Evolutionary conservation across 2,888 invertebrate species (phyloP).

Genomic region (Junonia oenone): DNA sequence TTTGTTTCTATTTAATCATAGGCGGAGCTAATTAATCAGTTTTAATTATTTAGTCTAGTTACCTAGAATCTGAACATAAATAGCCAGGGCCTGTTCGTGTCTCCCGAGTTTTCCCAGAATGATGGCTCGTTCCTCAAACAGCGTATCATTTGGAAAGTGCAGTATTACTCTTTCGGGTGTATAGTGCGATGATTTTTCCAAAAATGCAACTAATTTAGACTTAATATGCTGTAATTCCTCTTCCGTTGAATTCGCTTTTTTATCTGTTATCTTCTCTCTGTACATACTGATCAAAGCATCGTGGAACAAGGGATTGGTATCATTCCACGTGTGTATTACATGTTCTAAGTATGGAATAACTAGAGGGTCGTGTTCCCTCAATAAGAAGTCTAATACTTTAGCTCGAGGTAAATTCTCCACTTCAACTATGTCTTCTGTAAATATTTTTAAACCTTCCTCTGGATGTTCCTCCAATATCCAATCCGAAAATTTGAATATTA

Average conservation of each 20-base stretch:
- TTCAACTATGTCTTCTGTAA: constrained; percentile 92
- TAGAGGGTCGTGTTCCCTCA: constrained; percentile 87
- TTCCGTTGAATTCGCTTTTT: constrained; percentile 52
- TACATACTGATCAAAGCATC: constrained; percentile 95
- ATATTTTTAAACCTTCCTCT: constrained; percentile 92
- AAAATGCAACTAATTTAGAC: constrained; percentile 84
- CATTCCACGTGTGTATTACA: constrained; percentile 93
- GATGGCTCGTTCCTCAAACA: constrained; percentile 96
- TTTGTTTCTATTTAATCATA: background rate
- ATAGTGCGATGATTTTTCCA: constrained; percentile 89
- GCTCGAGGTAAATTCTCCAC: constrained; percentile 94
- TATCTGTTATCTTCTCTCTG: constrained; percentile 83
- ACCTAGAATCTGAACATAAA: constrained; percentile 93
- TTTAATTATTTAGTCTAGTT: constrained; percentile 25
- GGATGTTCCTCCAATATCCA: constrained; percentile 94
- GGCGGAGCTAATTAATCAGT: background rate
- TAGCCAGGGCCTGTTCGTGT: constrained; percentile 94
- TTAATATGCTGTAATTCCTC: constrained; percentile 63
- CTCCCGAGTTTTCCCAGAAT: constrained; percentile 93
- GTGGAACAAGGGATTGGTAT: constrained; percentile 91
- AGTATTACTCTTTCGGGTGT: constrained; percentile 91
- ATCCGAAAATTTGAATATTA: constrained; percentile 95
- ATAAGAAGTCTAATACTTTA: constrained; percentile 91
- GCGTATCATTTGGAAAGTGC: constrained; percentile 90
- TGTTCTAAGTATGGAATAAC: constrained; percentile 97